A percentile compares a stretch with the other conserved stretches of the same genome.
These are phyloP conservation scores for Atlantisia rogersi DNA, from an alignment of 2,113 vertebrate species.

Conservation along the genomic window DNA sequence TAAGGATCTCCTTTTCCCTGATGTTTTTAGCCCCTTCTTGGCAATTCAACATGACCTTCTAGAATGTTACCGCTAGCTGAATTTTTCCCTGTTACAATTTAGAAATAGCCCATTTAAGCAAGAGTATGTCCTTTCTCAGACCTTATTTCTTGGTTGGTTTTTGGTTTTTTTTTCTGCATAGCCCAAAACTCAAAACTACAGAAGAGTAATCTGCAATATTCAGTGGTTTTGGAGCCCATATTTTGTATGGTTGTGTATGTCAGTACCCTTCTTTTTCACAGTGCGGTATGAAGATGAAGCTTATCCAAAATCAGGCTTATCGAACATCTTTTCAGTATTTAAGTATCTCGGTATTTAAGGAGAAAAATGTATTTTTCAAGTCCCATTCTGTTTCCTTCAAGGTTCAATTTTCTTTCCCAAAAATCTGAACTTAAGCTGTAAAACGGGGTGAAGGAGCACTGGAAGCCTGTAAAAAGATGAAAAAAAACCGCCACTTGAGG, in stretches of 20 bases:
- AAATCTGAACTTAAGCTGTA: neutral
- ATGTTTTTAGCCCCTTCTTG: neutral
- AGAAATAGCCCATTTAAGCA: neutral
- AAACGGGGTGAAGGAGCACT: neutral
- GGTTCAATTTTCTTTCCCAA: neutral
- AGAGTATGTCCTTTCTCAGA: neutral
- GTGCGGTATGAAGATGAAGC: neutral
- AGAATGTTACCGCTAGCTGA: neutral
- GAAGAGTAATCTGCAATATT: neutral
- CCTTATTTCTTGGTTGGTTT: neutral
- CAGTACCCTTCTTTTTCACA: neutral
- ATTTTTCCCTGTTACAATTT: neutral
- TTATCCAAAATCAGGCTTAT: neutral
- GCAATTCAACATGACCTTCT: neutral
- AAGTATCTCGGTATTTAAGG: neutral
- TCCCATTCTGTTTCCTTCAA: neutral
- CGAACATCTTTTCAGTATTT: neutral
- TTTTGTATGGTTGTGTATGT: neutral
- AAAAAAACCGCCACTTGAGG: conserved; percentile 59
- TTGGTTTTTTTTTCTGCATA: neutral
- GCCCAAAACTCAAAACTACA: neutral
- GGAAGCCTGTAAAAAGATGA: neutral
- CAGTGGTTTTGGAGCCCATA: neutral
- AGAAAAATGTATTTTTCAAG: neutral
- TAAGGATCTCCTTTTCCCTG: neutral